phyloP scores from a whole-genome alignment of 2,888 invertebrate genomes.

The Tinea semifulvella region DNA sequence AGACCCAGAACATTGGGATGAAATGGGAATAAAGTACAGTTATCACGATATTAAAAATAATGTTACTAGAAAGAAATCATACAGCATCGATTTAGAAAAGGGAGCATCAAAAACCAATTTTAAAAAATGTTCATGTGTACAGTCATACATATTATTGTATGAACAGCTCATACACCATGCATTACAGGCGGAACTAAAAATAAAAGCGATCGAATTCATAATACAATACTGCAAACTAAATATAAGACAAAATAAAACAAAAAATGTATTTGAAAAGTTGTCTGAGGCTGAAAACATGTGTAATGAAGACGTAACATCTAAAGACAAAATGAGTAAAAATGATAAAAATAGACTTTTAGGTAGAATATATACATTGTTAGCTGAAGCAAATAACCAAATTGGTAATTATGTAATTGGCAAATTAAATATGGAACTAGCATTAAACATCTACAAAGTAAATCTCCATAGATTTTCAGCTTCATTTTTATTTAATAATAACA shows the following conservation, averaged over 20 bases:
- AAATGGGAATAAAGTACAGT: slow-evolving; percentile 41
- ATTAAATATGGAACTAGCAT: slow-evolving; percentile 36
- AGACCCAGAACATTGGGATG: slow-evolving; percentile 38
- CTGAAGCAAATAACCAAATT: slow-evolving; percentile 34
- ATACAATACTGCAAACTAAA: slow-evolving; percentile 38
- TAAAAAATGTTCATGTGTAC: slow-evolving; percentile 43
- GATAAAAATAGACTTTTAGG: slow-evolving; percentile 39
- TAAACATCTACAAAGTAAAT: slow-evolving; percentile 37
- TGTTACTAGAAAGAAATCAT: slow-evolving; percentile 25
- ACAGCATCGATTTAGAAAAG: slow-evolving; percentile 39
- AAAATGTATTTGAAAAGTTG: slow-evolving; percentile 33
- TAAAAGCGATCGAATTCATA: slow-evolving; percentile 41
- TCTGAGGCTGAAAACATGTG: slow-evolving; percentile 41
- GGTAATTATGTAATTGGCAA: slow-evolving; percentile 36
- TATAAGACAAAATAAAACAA: slow-evolving; percentile 35
- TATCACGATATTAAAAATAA: slow-evolving; percentile 17
- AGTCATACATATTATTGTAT: slow-evolving; percentile 41
- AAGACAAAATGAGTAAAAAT: slow-evolving; percentile 20
- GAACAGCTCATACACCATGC: slow-evolving; percentile 51
- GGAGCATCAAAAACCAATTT: slow-evolving; percentile 43
- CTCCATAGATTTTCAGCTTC: slow-evolving; percentile 35
- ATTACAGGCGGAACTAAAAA: slow-evolving; percentile 43
- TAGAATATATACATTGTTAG: slow-evolving; percentile 41
- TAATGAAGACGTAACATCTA: slow-evolving; percentile 24
- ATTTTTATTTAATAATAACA: slow-evolving; percentile 31